Evolutionary conservation across 2,113 vertebrate species (phyloP).

Genomic region (Bujurquina vittata): DNA sequence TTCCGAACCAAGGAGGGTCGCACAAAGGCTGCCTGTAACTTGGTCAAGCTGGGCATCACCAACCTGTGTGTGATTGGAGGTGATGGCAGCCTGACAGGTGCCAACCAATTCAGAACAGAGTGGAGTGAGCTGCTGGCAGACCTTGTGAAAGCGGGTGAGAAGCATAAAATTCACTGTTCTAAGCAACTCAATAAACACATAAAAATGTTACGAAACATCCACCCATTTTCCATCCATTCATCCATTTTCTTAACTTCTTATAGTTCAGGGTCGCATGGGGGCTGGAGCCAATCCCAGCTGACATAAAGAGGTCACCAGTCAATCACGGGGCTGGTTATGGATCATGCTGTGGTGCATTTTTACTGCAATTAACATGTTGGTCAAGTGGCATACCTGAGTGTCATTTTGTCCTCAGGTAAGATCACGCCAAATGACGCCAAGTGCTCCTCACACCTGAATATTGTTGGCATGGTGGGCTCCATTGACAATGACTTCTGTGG

Average conservation of each 20-base stretch:
- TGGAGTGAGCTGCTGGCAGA: conserved; percentile 87
- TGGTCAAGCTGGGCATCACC: conserved; percentile 92
- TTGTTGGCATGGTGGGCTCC: conserved; percentile 95
- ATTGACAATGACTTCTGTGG: conserved; percentile 99
- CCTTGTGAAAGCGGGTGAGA: conserved; percentile 85
- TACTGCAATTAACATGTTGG: not conserved
- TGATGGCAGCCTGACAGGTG: conserved; percentile 86
- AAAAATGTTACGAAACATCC: not conserved
- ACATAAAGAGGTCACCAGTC: not conserved
- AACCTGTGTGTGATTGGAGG: conserved; percentile 82
- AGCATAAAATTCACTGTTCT: not conserved
- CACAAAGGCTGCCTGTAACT: conserved; percentile 86
- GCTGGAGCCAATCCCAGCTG: not conserved
- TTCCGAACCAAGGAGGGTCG: conserved; percentile 89
- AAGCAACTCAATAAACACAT: not conserved
- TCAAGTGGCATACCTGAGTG: not conserved
- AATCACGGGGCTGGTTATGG: not conserved
- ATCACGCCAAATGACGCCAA: conserved; percentile 84
- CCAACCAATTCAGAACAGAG: conserved; percentile 91
- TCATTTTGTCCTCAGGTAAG: conserved; percentile 76
- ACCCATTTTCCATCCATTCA: not conserved
- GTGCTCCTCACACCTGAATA: conserved; percentile 87
- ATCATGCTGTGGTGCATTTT: not conserved
- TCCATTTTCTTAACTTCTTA: not conserved
- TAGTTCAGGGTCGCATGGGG: not conserved